Base-by-base conservation (phyloP, 2,113 vertebrate species). In the Rhynchopsitta pachyrhyncha region DNA sequence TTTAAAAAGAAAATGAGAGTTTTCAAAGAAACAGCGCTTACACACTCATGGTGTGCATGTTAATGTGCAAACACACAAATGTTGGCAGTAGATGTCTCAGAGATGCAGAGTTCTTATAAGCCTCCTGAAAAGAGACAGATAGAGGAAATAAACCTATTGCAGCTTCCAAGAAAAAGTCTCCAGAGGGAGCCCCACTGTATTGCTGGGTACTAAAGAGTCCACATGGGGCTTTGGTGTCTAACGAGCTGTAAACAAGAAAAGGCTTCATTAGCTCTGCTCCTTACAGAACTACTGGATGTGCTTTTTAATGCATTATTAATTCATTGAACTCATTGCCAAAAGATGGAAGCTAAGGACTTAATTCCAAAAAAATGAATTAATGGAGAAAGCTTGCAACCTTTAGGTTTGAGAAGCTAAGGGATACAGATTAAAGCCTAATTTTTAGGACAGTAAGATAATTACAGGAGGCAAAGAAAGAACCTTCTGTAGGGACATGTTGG, bases 201-300 rank as follows among this genome's bases (percentile, higher is more conserved):
- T 67, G 52, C 29, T 68, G 57, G 86, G 63, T 78, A 91, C 68
- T 69, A 90, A 41, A 78, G 41, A 46, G 74, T 92, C 81, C 86
- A 89, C 74, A 71, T 24, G 83, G 57, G 83, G 41, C 53, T 94
- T 74, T 68, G 62, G 86, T 82, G 66, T 49, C 93, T 92, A 95
- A 95, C 0, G 14, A 95, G 62, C 83, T 89, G 62, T 84, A 87
- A 95, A 95, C 24, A 93, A 89, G 73, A 39, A 91, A 89, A 95
- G 66, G 62, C 66, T 96, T 93, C 91, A 76, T 82, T 95, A 86
- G 74, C 55, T 96, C 80, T 84, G 52, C 81, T 95, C 62, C 69
- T 86, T 64, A 75, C 2, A 89, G 47, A 89, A 75, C 39, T 71
- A 75, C 52, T 75, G 85, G 69, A 92, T 68, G 33, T 73, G 70